These are phyloP conservation scores for Aleiodes testaceus DNA, from an alignment of 2,888 invertebrate genomes.

Conservation along the genomic window DNA sequence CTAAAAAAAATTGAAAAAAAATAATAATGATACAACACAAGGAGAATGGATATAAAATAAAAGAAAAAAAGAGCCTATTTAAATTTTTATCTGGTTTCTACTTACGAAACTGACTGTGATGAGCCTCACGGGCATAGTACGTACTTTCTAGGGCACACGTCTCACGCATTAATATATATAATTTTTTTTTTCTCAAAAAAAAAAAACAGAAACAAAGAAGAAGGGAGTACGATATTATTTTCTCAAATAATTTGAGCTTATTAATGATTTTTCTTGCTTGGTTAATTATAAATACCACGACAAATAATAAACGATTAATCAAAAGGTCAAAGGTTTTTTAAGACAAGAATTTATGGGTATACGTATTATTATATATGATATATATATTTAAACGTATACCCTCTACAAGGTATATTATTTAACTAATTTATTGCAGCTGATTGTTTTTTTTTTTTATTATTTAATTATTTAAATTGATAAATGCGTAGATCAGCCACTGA, in stretches of 20 bases:
- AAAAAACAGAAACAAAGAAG: too few relatives aligned
- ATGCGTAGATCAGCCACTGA: conserved; percentile 66
- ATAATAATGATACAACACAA: conserved; percentile 52
- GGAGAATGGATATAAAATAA: conserved; percentile 32
- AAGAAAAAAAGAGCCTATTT: conserved; percentile 61
- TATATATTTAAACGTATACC: conserved; percentile 65
- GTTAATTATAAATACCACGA: conserved; percentile 59
- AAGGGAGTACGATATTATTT: conserved; percentile 52
- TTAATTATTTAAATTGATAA: conserved; percentile 38
- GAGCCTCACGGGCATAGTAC: conserved; percentile 71
- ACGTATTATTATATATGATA: conserved; percentile 66
- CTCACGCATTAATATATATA: conserved; percentile 68
- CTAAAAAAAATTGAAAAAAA: conserved; percentile 30
- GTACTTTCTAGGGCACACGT: conserved; percentile 72
- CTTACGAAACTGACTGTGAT: conserved; percentile 73
- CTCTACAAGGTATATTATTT: conserved; percentile 67
- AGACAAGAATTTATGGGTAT: conserved; percentile 59
- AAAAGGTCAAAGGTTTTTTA: conserved; percentile 54
- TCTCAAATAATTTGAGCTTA: conserved; percentile 62
- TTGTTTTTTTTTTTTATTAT: conserved; percentile 38
- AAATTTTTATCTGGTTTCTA: conserved; percentile 65
- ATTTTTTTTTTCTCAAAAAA: conserved; percentile 3
- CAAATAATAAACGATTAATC: conserved; percentile 52
- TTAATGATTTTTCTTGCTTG: conserved; percentile 47
- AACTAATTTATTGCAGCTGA: conserved; percentile 66